Evolutionary conservation across 2,113 vertebrate species (phyloP).

Genomic region (Ailuropoda melanoleuca): DNA sequence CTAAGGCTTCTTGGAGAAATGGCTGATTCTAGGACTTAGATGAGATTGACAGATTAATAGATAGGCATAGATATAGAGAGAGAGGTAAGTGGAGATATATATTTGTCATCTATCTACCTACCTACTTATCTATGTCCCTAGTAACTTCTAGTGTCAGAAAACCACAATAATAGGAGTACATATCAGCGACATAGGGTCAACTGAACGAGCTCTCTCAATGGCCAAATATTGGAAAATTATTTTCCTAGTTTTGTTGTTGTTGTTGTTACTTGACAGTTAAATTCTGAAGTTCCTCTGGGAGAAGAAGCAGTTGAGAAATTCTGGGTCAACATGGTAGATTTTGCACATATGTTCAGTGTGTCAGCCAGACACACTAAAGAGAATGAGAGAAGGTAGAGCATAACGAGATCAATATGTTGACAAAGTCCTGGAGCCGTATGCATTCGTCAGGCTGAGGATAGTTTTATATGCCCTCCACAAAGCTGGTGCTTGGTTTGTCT

Average conservation of each 20-base stretch:
- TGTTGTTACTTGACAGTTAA: not conserved
- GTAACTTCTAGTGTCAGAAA: not conserved
- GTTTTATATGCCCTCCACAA: not conserved
- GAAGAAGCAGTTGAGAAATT: not conserved
- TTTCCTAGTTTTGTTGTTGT: not conserved
- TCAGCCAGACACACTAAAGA: not conserved
- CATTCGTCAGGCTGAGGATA: not conserved
- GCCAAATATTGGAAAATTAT: not conserved
- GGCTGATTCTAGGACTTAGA: not conserved
- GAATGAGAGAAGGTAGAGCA: too few relatives aligned
- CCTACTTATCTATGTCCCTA: not conserved
- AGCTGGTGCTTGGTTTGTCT: not conserved
- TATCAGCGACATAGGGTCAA: not conserved
- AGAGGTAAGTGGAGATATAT: not conserved
- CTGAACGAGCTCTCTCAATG: not conserved
- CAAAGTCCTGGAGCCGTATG: not conserved
- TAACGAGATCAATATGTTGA: too few relatives aligned
- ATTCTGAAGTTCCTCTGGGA: not conserved
- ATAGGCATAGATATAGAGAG: not conserved
- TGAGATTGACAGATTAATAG: not conserved
- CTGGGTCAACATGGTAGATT: not conserved
- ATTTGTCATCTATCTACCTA: not conserved
- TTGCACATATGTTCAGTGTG: not conserved
- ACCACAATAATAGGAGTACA: not conserved
- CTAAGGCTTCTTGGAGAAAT: not conserved